Conservation (phyloP, 1,140 invertebrate genomes). For the Drosophila fuyamai region DNA sequence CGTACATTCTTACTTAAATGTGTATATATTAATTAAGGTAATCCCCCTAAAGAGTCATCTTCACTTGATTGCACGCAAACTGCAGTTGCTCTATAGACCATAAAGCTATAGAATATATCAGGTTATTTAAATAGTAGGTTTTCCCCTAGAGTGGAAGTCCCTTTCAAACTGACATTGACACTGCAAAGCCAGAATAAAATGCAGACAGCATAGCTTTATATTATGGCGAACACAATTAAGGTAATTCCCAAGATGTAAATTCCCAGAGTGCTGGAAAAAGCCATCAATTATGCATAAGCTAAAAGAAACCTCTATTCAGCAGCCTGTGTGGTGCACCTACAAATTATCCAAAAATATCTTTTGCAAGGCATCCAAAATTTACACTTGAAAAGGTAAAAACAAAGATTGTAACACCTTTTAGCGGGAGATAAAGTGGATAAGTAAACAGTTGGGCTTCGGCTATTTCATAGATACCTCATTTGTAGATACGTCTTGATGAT, state of each 20-base stretch:
- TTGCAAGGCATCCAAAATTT: background rate
- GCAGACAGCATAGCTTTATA: constrained; percentile 31
- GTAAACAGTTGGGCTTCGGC: constrained; percentile 19
- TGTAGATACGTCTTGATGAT: constrained; percentile 1
- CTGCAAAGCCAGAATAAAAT: constrained; percentile 3
- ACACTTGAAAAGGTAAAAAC: background rate
- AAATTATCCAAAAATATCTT: background rate
- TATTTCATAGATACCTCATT: constrained; percentile 9
- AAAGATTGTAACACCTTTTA: constrained; percentile 1
- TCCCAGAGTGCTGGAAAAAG: background rate
- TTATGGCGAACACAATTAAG: constrained; percentile 5
- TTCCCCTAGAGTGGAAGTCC: constrained; percentile 6
- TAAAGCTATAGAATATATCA: background rate
- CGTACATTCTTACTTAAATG: background rate
- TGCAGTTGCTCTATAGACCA: constrained; percentile 1
- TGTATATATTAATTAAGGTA: background rate
- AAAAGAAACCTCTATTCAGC: background rate
- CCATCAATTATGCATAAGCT: background rate
- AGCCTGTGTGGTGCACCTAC: background rate
- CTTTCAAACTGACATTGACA: background rate
- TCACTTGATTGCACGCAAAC: constrained; percentile 13
- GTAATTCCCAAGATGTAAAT: constrained; percentile 5
- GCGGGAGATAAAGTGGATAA: constrained; percentile 17
- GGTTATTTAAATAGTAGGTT: constrained; percentile 5
- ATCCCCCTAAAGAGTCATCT: constrained; percentile 1